Evolutionary conservation across 2,888 invertebrate species (phyloP), one percentile per base, ranked within the genome.

Genomic region (Coleophora deauratella): DNA sequence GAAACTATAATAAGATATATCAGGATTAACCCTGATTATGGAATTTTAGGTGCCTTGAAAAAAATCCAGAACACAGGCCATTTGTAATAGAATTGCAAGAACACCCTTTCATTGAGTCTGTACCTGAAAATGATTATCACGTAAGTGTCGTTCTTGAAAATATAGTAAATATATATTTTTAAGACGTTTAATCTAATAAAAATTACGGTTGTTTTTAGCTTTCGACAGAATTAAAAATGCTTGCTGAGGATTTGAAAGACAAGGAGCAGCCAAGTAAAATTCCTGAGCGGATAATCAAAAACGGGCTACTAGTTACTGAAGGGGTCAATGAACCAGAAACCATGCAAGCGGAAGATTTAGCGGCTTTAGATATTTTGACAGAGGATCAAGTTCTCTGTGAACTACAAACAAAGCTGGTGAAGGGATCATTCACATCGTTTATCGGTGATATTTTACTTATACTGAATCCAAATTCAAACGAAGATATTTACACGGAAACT

Each of bases 1-100:
- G 6, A 21, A 21, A 21, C n/a, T n/a, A 21, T 6, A 21, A 21
- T 21, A 21, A 21, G 21, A n/a, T n/a, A n/a, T n/a, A n/a, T n/a
- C n/a, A 21, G 21, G 3, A 21, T 21, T 21, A 21, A 6, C 21
- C n/a, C 21, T 21, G 21, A 21, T 21, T 21, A 21, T 6, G 21
- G 6, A 37, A 38, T 79, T 84, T 44, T 58, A 94, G 94, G 65
- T 96, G 96, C 62, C 82, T 96, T 39, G 93, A 93, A 57, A 95
- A 95, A 67, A 94, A 94, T 79, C 91, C 92, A 1, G 96, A 96
- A 57, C 92, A 96, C 72, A 88, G 96, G 11, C 95, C 96, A 0
- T 93, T 90, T 73, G 90, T 93, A 77, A 80, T 90, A 52, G 96
- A 96, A 75, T 85, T 96, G 45, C 81, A 91, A 47, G 94, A 94